Conservation (phyloP, 2,797 vertebrate genomes). For the Cygnus olor region DNA sequence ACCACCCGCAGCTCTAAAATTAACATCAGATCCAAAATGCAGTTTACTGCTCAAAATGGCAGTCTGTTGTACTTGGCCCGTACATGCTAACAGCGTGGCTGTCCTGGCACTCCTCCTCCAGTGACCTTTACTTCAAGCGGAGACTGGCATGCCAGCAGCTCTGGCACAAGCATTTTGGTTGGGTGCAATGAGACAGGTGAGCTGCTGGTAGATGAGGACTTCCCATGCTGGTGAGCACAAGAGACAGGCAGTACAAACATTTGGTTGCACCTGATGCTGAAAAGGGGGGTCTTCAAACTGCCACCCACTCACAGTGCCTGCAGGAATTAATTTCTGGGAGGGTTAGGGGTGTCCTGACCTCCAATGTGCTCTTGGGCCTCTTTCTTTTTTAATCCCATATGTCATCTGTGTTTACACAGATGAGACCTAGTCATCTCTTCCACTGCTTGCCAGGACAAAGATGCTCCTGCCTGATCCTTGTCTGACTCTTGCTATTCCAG, state of each 20-base stretch:
- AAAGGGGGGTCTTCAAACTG: background rate
- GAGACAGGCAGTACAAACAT: background rate
- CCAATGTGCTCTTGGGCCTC: background rate
- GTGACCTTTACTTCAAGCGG: background rate
- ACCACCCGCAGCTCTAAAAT: background rate
- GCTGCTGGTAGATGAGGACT: background rate
- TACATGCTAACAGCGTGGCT: rapidly evolving
- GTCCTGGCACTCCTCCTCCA: background rate
- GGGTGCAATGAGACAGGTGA: background rate
- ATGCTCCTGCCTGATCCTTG: background rate
- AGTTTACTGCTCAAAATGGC: background rate
- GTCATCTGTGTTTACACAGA: background rate
- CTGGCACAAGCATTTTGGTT: background rate
- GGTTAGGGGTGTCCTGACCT: background rate
- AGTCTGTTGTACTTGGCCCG: background rate
- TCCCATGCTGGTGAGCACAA: rapidly evolving
- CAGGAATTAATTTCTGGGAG: background rate
- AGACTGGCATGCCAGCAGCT: rapidly evolving
- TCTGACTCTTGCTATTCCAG: background rate
- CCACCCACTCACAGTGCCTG: background rate
- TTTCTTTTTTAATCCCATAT: background rate
- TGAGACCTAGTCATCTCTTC: background rate
- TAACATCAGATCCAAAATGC: background rate
- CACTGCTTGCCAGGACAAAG: background rate
- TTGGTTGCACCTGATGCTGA: background rate